phyloP scores from a whole-genome alignment of 2,888 invertebrate species.

The Rhingia campestris region DNA sequence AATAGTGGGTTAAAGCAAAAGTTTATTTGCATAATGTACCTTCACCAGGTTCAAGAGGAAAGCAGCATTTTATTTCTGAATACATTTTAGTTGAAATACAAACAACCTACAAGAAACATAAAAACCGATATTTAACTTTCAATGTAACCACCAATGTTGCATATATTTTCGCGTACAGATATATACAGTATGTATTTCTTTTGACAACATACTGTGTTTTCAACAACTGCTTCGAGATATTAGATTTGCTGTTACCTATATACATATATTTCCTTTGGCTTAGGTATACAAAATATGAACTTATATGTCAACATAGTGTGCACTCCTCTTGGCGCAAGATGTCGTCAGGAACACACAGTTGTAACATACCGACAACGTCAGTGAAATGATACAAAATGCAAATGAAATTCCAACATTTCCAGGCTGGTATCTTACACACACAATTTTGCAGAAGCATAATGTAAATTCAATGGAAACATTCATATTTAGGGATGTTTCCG shows the following conservation, averaged over 20 bases:
- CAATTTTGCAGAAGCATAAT: constrained; percentile 29
- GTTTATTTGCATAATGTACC: constrained; percentile 56
- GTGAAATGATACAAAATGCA: constrained; percentile 47
- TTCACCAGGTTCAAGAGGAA: constrained; percentile 24
- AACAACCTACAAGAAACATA: constrained; percentile 15
- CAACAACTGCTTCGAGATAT: constrained; percentile 45
- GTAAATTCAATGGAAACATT: constrained; percentile 38
- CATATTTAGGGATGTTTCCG: constrained; percentile 1
- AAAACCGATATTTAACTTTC: constrained; percentile 41
- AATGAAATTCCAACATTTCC: constrained; percentile 50
- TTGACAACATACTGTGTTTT: constrained; percentile 48
- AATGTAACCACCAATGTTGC: constrained; percentile 29
- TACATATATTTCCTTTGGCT: neutral
- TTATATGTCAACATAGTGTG: constrained; percentile 3
- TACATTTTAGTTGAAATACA: constrained; percentile 38
- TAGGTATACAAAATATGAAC: neutral
- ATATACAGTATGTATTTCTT: constrained; percentile 9
- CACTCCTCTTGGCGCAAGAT: constrained; percentile 36
- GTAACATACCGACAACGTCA: neutral
- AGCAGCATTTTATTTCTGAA: constrained; percentile 54
- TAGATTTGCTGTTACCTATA: constrained; percentile 46
- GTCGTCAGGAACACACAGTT: constrained; percentile 11
- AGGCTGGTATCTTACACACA: constrained; percentile 7
- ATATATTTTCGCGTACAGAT: constrained; percentile 6
- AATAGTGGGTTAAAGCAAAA: constrained; percentile 8